Evolutionary conservation across 2,888 invertebrate genomes (phyloP), one percentile per base, ranked within the genome.

Genomic region (Leucoma salicis): DNA sequence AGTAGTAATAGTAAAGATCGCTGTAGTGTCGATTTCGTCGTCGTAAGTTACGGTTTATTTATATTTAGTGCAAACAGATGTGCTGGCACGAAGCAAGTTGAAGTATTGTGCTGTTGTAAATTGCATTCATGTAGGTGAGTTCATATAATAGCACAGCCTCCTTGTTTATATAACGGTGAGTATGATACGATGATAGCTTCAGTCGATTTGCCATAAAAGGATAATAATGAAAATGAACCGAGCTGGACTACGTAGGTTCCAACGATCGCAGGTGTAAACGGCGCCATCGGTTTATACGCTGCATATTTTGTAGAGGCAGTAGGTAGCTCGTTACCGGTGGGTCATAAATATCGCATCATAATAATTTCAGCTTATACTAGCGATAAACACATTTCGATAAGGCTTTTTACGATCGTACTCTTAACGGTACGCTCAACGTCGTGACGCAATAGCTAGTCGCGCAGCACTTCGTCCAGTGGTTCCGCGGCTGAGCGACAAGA

Each of bases 101-200:
- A 48, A 45, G 51, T 44, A 38, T 39, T 16, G 38, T 35, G 25
- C 16, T 49, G 36, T 24, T 32, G 31, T 32, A 24, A 46, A 34
- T 42, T 35, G 8, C 28, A 51, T 74, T 70, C 47, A 79, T 82
- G 80, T 82, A 82, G 82, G 83, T 82, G 62, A 81, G 47, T 44
- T 10, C 11, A n/a, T 11, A 27, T 6, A 27, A 10, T 10, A 2
- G 2, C 4, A 6, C 11, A 4, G n/a, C 27, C 4, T 4, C 11
- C 2, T 4, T 11, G 27, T 4, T 8, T 21, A 6, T 16, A 3
- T 16, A n/a, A n/a, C 18, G 18, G 18, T 7, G 7, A 18, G 18
- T 18, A 18, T 5, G 18, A 5, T 18, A 5, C 18, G 4, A 18
- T 18, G 4, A 18, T 18, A 5, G 7, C 7, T 18, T 18, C 18